Evolutionary conservation across 1,140 invertebrate genomes (phyloP), one percentile per base, ranked within the genome.

Genomic region (Bombus soroeensis): DNA sequence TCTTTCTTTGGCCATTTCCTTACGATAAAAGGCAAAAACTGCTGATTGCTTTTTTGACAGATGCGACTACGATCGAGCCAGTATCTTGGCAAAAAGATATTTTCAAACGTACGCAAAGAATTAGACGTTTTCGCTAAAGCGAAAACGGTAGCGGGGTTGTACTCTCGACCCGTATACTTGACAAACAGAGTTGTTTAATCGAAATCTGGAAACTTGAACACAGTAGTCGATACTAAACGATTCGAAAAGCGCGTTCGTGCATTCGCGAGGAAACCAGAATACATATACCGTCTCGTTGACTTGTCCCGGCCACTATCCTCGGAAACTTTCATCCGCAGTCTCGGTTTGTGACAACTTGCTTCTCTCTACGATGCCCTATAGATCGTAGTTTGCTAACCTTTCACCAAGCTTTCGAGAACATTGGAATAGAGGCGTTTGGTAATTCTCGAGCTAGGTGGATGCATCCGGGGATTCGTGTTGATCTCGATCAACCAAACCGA

Each of bases 401-500:
- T 99, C 71, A 99, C 96, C 18, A 98, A 96, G 94, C 99, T 98
- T 89, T 98, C 97, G 1, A 99, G 94, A 43, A 98, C 97, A 90
- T 96, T 96, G 6, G 97, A 96, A 93, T 98, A 99, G 89, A 99
- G 96, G 87, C 97, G 96, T 25, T 97, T 96, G 0, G 98, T 99
- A 15, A 99, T 96, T 83, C 96, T 96, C 0, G 98, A 98, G 47
- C 97, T 98, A 1, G 97, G 96, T 18, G 94, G 94, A 85, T 97
- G 96, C 95, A 99, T 97, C 90, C 98, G 98, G 0, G 98, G 98
- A 93, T 97, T 97, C 0, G 97, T 98, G 95, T 99, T 99, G 85
- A 99, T 99, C 95, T 99, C 98, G 88, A 99, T 98, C 70, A 99
- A 94, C 97, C 98, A 99, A 0, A 98, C 98, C 84, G 97, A 96